Evolutionary conservation across 2,113 vertebrate genomes (phyloP).

Genomic region (Halcyon malimbica): DNA sequence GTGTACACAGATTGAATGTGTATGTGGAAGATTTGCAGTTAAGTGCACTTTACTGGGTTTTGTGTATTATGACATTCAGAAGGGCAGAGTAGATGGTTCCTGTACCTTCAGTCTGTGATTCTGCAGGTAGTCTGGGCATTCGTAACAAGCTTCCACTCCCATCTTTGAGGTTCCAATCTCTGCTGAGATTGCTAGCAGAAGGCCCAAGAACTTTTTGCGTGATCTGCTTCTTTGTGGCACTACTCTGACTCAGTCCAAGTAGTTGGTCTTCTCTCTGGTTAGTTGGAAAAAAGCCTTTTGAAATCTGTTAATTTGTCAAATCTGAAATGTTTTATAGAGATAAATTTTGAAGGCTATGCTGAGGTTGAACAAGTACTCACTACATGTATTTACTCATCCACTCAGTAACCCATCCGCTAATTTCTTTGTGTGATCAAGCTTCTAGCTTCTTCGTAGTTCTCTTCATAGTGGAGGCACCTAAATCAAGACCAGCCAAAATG

Average conservation of each 20-base stretch:
- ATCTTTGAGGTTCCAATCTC: neutral
- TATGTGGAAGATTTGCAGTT: neutral
- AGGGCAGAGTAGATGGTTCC: neutral
- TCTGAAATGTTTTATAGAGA: neutral
- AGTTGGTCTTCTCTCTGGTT: neutral
- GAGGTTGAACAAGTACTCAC: neutral
- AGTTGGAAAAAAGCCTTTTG: neutral
- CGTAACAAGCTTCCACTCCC: neutral
- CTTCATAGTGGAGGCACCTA: neutral
- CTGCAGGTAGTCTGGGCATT: neutral
- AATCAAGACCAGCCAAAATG: neutral
- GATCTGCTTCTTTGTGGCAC: neutral
- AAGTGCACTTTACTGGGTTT: neutral
- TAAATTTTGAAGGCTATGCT: neutral
- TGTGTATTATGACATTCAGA: neutral
- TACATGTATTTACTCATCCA: fast-evolving
- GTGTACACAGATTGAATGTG: neutral
- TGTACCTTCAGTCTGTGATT: neutral
- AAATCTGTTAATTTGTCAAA: neutral
- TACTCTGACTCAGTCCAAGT: neutral
- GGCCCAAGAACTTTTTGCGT: neutral
- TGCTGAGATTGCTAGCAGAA: neutral
- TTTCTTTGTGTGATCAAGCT: neutral
- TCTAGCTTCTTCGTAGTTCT: neutral
- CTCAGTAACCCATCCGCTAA: neutral